Evolutionary conservation across 2,888 invertebrate genomes (phyloP).

Genomic region (Lampropteryx suffumata): DNA sequence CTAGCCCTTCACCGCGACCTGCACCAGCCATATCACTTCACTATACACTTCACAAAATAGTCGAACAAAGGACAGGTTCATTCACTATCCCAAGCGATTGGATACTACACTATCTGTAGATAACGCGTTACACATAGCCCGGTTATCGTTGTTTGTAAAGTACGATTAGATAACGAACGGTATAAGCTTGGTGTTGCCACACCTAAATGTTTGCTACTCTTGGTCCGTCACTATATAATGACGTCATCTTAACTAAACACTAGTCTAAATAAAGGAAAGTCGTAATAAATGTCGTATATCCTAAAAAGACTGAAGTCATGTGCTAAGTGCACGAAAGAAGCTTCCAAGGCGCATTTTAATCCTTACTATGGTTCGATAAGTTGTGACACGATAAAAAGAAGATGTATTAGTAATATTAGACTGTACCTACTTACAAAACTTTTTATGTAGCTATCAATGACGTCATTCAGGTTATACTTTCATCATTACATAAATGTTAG

Average conservation of each 20-base stretch:
- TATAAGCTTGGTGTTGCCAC: slow-evolving; percentile 58
- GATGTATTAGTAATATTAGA: too few species aligned
- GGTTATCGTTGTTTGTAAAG: slow-evolving; percentile 78
- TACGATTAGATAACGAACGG: slow-evolving; percentile 58
- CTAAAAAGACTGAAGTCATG: too few species aligned
- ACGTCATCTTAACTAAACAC: slow-evolving; percentile 2
- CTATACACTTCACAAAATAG: slow-evolving; percentile 38
- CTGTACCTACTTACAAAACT: too few species aligned
- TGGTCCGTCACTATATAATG: slow-evolving; percentile 2
- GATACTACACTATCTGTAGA: slow-evolving; percentile 69
- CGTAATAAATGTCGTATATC: too few species aligned
- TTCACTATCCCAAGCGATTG: slow-evolving; percentile 53
- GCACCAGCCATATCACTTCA: slow-evolving; percentile 77
- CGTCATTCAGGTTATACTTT: too few species aligned
- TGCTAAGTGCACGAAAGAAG: too few species aligned
- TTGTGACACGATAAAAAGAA: too few species aligned
- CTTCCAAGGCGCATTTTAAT: too few species aligned
- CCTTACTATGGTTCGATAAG: too few species aligned
- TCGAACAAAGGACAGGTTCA: slow-evolving; percentile 44
- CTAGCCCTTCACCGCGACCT: slow-evolving; percentile 77
- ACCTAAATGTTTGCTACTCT: slow-evolving; percentile 52
- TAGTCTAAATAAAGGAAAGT: too few species aligned
- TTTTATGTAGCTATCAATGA: too few species aligned
- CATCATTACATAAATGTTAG: too few species aligned
- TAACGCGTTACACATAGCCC: slow-evolving; percentile 62